These are phyloP conservation scores for Crossaster papposus DNA, from an alignment of 53 echinoderm and acorn worm species.

Conservation along the genomic window DNA sequence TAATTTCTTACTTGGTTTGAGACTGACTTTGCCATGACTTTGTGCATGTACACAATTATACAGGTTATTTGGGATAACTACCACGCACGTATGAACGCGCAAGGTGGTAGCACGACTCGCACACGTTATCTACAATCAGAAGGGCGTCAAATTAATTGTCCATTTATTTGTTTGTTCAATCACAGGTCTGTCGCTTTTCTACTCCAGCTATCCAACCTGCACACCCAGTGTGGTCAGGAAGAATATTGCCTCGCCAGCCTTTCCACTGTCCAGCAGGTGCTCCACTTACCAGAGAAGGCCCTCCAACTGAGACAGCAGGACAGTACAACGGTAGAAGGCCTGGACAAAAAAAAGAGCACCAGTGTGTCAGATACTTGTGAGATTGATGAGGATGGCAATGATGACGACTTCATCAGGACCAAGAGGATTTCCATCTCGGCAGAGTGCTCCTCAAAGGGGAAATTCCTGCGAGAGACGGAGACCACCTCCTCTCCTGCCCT, in stretches of 20 bases:
- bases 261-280: slow-evolving; percentile 53
- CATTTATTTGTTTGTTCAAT: slow-evolving; percentile 11
- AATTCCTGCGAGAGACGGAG: slow-evolving; percentile 4
- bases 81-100: too few relatives aligned
- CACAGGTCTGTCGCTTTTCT: slow-evolving; percentile 69
- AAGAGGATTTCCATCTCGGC: slow-evolving; percentile 67
- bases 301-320: slow-evolving; percentile 1
- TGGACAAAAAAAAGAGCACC: neutral
- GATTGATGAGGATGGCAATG: slow-evolving; percentile 66
- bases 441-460: slow-evolving; percentile 12
- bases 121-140: neutral
- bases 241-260: slow-evolving; percentile 63
- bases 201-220: slow-evolving; percentile 69
- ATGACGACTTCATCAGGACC: slow-evolving; percentile 78
- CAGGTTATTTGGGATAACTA: too few relatives aligned
- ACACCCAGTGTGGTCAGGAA: slow-evolving; percentile 66
- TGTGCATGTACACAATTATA: too few relatives aligned
- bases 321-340: neutral
- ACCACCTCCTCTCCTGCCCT: slow-evolving; percentile 72
- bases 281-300: slow-evolving; percentile 33
- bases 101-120: too few relatives aligned
- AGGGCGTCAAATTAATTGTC: neutral
- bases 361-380: neutral
- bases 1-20: too few relatives aligned
- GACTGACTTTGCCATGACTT: too few relatives aligned